phyloP scores from a whole-genome alignment of 1,140 invertebrate genomes.

The Tyrophagus putrescentiae region DNA sequence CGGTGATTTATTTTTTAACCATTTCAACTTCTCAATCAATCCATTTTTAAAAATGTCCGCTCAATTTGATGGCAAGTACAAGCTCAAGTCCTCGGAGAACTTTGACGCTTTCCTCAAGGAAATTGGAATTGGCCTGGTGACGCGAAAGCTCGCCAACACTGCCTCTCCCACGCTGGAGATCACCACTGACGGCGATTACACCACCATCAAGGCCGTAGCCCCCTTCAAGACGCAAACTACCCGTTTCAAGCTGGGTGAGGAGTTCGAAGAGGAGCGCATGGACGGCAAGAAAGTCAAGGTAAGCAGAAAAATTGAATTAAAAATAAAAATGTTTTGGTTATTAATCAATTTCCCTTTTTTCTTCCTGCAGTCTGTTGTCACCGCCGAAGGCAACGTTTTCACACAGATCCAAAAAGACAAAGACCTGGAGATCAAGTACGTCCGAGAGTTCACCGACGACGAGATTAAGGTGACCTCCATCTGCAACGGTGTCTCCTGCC shows the following conservation, averaged over 20 bases:
- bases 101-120: too few species aligned
- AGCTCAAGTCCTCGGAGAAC: too few species aligned
- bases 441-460: slow-evolving; percentile 19
- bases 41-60: too few species aligned
- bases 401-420: slow-evolving; percentile 45
- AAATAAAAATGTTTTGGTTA: too few species aligned
- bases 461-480: slow-evolving; percentile 15
- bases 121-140: slow-evolving; percentile 11
- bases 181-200: slow-evolving; percentile 26
- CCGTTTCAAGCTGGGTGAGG: slow-evolving; percentile 58
- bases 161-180: slow-evolving; percentile 6
- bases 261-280: slow-evolving; percentile 71
- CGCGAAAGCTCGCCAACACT: slow-evolving; percentile 15
- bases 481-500: too few species aligned
- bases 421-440: slow-evolving; percentile 14
- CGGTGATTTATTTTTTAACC: too few species aligned
- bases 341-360: too few species aligned
- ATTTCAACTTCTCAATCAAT: too few species aligned
- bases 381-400: slow-evolving; percentile 42
- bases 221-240: slow-evolving; percentile 60
- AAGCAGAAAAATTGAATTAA: slow-evolving; percentile 19
- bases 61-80: too few species aligned
- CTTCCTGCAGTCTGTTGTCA: slow-evolving; percentile 19
- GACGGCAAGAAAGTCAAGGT: slow-evolving; percentile 63
- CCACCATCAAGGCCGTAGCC: slow-evolving; percentile 54